Evolutionary conservation across 2,797 vertebrate species (phyloP).

Genomic region (Strix occidentalis): DNA sequence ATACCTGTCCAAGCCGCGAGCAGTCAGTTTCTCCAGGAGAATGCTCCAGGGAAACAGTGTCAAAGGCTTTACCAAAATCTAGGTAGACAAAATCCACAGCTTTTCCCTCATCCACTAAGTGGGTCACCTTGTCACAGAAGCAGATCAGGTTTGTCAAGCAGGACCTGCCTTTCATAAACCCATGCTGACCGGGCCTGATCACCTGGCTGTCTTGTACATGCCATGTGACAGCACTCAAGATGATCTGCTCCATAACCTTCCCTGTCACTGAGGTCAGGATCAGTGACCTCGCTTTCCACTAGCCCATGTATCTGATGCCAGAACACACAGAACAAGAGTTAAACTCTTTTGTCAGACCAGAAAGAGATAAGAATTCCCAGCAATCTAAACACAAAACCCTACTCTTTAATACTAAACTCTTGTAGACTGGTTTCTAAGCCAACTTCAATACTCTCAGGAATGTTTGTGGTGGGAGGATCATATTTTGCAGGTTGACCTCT

Average conservation of each 20-base stretch:
- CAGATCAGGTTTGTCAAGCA: not conserved
- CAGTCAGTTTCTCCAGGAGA: not conserved
- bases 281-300: not conserved
- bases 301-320: not conserved
- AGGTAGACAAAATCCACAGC: not conserved
- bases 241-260: not conserved
- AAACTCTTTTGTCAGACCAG: not conserved
- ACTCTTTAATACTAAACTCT: not conserved
- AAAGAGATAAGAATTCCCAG: not conserved
- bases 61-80: not conserved
- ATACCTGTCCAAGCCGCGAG: not conserved
- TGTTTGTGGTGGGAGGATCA: not conserved
- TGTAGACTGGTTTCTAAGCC: not conserved
- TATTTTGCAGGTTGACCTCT: not conserved
- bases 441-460: not conserved
- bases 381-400: not conserved
- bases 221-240: not conserved
- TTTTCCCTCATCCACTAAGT: not conserved
- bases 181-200: not conserved
- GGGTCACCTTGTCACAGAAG: not conserved
- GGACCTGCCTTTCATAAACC: not conserved
- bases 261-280: accelerated
- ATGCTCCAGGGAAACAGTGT: not conserved
- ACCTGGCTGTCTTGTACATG: not conserved
- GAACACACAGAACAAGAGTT: not conserved